Base-by-base conservation (phyloP, 1,140 invertebrate species). In the Planococcus citri region DNA sequence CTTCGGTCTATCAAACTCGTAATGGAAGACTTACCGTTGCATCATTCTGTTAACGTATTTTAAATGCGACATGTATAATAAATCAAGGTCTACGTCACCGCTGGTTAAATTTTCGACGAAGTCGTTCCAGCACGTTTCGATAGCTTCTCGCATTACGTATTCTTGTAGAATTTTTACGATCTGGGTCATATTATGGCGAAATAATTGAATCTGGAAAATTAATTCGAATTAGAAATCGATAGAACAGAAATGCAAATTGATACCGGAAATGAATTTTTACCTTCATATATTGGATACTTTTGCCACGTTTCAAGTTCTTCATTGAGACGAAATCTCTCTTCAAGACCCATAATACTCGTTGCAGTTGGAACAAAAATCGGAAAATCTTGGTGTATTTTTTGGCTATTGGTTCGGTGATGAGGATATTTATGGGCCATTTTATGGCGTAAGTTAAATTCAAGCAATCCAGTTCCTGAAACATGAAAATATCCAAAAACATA, bases 51-150 rank as follows among this genome's bases (percentile, higher is more conserved):
- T 64, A 25, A 64, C 22, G 60, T 64, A 64, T 25, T 64, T 64
- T 21, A 64, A 64, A 17, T 64, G 60, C 6, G 60, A 64, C 6
- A 64, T 64, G 60, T 64, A 64, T 27, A 64, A 64, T 64, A 10
- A 10, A 17, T 64, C 60, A 1, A 64, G 25, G 10, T 24, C 17
- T 25, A 64, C 20, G 8, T 64, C 60, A 9, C 1, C 10, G 20
- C 4, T 27, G 22, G 22, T 27, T 24, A 64, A 25, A 27, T 25
- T 14, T 27, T 64, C 60, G 60, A 64, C 22, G 3, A 64, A 25
- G 10, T 64, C 22, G 22, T 24, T 64, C 60, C 60, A 64, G 17
- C 60, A 64, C 6, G 22, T 64, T 27, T 64, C 22, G 20, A 64
- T 22, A 17, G 22, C 60, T 64, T 64, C 60, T 22, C 60, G 21